Evolutionary conservation across 2,888 invertebrate species (phyloP).

Genomic region (Vanessa cardui): DNA sequence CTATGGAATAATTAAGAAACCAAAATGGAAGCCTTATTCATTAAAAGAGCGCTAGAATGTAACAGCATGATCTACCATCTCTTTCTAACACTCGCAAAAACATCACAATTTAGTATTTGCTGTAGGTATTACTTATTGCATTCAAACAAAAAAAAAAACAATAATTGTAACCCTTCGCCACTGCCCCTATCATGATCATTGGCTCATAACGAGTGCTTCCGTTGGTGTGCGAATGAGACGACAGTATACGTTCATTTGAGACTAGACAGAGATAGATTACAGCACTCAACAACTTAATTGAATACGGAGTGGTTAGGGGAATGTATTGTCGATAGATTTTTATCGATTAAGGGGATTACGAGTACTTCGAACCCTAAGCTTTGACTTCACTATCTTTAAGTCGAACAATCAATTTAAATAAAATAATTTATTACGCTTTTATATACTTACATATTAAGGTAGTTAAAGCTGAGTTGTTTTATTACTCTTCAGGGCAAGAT

Average conservation of each 20-base stretch:
- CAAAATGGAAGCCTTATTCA: slow-evolving; percentile 4
- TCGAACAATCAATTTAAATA: background rate
- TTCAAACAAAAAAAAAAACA: slow-evolving; percentile 39
- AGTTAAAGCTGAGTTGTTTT: no score
- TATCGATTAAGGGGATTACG: slow-evolving; percentile 41
- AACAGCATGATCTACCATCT: background rate
- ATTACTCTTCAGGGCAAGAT: no score
- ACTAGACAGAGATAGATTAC: slow-evolving; percentile 48
- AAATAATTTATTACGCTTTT: no score
- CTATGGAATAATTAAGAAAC: background rate
- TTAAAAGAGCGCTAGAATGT: slow-evolving; percentile 1
- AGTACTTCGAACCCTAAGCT: slow-evolving; percentile 15
- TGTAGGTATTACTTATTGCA: slow-evolving; percentile 34
- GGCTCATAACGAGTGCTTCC: slow-evolving; percentile 70
- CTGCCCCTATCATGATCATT: slow-evolving; percentile 69
- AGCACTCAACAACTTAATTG: slow-evolving; percentile 75
- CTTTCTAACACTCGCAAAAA: slow-evolving; percentile 4
- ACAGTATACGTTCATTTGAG: slow-evolving; percentile 24
- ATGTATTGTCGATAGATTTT: slow-evolving; percentile 46
- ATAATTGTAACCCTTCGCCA: slow-evolving; percentile 45
- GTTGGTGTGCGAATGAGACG: slow-evolving; percentile 57
- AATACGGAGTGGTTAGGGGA: slow-evolving; percentile 59
- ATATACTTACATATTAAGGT: no score
- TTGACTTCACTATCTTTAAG: slow-evolving; percentile 9
- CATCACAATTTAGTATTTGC: slow-evolving; percentile 14